Base-by-base conservation (phyloP, 2,888 invertebrate genomes). In the Eurois occulta region DNA sequence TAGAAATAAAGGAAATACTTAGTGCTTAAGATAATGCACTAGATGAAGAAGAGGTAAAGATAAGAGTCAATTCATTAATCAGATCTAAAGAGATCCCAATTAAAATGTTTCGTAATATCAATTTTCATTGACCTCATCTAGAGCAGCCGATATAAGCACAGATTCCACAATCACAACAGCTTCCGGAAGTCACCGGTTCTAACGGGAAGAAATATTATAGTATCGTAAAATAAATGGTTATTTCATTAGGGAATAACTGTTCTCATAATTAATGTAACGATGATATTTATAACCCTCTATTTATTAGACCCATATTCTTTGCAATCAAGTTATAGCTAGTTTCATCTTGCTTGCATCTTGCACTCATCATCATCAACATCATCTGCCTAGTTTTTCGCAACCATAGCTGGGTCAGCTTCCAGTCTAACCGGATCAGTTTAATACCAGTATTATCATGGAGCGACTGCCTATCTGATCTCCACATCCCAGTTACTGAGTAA, bases 151-250 rank as follows among this genome's bases (percentile, higher is more conserved):
- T 83, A 46, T 16, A 71, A 52, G 21, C n/a, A 32, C 0, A 69
- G 65, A 74, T 77, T 72, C 65, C 65, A 76, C 46, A 60, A 67
- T 64, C 74, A 70, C 28, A 67, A 28, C 66, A 64, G 70, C 67
- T 73, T 86, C 75, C 75, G 83, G 72, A 83, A 75, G 52, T 48
- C 66, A 78, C 64, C 66, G 75, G 72, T 73, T 82, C 52, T 73
- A 78, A 75, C 66, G 74, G 62, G 28, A 75, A 68, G 41, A 66
- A 72, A 69, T 80, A 64, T 64, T 46, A 70, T 41, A 60, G 75
- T 38, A 58, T 69, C 75, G 58, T 83, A 60, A 76, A 83, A 70
- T 72, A 46, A 46, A 85, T 66, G 28, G 64, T 75, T 60, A 58
- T 75, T 68, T 71, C 13, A 80, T 75, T 84, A 70, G 16, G 35